Percentiles rank a stretch among this genome's conserved stretches.
Conservation (phyloP, 2,888 invertebrate genomes). For the Elmis aenea region DNA sequence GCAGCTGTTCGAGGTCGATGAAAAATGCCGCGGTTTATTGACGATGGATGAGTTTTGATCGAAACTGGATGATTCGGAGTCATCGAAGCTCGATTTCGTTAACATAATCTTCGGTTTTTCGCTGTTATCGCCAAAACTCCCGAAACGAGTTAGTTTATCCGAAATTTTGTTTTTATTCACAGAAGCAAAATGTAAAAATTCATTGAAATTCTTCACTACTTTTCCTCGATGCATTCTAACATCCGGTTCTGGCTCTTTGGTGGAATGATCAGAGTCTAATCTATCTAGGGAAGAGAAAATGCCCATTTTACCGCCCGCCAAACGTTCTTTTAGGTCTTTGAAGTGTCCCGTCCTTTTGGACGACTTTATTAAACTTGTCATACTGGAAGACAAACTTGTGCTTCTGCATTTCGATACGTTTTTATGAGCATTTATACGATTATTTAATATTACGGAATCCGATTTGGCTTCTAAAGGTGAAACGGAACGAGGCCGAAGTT, state of each 20-base stretch:
- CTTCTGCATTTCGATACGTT: constrained; percentile 13
- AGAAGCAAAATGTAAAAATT: constrained; percentile 74
- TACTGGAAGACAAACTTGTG: constrained; percentile 43
- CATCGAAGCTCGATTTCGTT: constrained; percentile 48
- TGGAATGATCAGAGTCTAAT: constrained; percentile 45
- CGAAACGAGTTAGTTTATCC: constrained; percentile 30
- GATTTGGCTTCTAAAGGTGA: constrained; percentile 45
- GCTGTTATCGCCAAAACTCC: constrained; percentile 15
- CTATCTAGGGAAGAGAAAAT: constrained; percentile 58
- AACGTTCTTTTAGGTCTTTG: constrained; percentile 53
- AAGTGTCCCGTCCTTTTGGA: constrained; percentile 49
- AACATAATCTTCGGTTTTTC: constrained; percentile 49
- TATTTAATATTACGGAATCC: constrained; percentile 40
- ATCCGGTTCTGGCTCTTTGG: constrained; percentile 43
- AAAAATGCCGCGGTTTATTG: constrained; percentile 11
- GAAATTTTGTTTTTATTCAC: constrained; percentile 58
- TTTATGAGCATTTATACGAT: constrained; percentile 35
- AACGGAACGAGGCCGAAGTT: constrained; percentile 41
- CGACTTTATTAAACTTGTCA: constrained; percentile 42
- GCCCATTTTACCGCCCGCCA: constrained; percentile 49
- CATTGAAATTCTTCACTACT: constrained; percentile 74
- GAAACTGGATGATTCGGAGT: constrained; percentile 48
- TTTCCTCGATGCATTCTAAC: constrained; percentile 46
- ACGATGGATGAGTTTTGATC: constrained; percentile 28
- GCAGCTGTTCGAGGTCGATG: constrained; percentile 33